Evolutionary conservation across 1,140 invertebrate genomes (phyloP).

Genomic region (Batillaria attramentaria): DNA sequence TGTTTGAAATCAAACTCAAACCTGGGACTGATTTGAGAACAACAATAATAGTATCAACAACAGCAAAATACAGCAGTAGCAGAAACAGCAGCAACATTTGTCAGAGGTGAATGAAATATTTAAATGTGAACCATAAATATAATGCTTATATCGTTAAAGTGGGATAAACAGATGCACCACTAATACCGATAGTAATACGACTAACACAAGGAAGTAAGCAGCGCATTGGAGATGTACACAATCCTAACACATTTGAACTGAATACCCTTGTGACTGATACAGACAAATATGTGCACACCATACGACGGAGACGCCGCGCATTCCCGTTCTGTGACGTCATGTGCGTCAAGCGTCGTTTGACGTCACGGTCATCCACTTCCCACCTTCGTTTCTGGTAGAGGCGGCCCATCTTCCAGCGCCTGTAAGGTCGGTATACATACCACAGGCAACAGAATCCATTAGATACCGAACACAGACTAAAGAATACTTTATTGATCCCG

Average conservation of each 20-base stretch:
- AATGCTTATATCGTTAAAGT: neutral
- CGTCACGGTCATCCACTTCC: conserved; percentile 18
- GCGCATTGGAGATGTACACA: neutral
- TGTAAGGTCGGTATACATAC: too few relatives aligned
- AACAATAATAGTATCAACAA: too few relatives aligned
- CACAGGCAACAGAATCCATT: too few relatives aligned
- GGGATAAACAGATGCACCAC: neutral
- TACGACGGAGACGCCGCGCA: conserved; percentile 1
- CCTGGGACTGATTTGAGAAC: neutral
- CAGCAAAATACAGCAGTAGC: too few relatives aligned
- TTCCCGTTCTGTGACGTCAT: neutral
- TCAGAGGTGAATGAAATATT: too few relatives aligned
- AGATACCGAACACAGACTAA: too few relatives aligned
- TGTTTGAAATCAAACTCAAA: neutral
- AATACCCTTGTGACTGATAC: neutral
- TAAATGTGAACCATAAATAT: too few relatives aligned
- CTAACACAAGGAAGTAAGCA: neutral
- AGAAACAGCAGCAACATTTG: too few relatives aligned
- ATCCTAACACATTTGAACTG: neutral
- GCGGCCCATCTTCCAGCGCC: neutral
- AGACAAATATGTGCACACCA: neutral
- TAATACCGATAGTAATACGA: neutral
- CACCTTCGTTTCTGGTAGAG: neutral
- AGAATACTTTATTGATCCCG: too few relatives aligned
- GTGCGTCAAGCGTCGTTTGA: conserved; percentile 11